Evolutionary conservation across 1,140 invertebrate species (phyloP), one percentile per base, ranked within the genome.

Genomic region (Megalopta genalis): DNA sequence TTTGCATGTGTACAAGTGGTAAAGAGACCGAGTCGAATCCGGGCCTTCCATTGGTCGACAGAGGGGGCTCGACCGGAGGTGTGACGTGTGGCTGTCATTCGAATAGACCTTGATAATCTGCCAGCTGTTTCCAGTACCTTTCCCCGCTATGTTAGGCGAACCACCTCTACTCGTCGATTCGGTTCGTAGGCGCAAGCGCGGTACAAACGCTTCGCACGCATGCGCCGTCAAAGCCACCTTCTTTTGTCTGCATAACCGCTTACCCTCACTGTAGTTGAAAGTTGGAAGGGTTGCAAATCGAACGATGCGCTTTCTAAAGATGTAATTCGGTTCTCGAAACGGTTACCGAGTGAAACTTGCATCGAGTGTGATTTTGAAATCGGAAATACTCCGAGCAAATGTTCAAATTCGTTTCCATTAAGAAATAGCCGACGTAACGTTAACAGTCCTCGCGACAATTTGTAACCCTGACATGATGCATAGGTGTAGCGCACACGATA

Each of bases 91-190:
- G 65, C 81, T 87, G 84, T 87, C 82, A 82, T 85, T 83, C 60
- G 83, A 86, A 86, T 83, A 89, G 89, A 90, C 91, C 91, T 92
- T 91, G 88, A 74, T 82, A 59, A 10, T 63, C 12, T 80, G 39
- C 69, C 88, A 92, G 90, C 90, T 92, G 90, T 90, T 92, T 27
- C 77, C 69, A 32, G 8, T 16, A 57, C 49, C 49, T 54, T 70
- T 77, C 74, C 57, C 59, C 27, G 14, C 65, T 16, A 2, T 14
- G 21, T 54, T 46, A 8, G 63, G n/a, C 8, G 9, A 21, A 16
- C 49, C 63, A 18, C 21, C 57, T 9, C n/a, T 39, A 4, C 65
- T 25, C 14, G 4, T 18, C 37, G 9, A 54, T 25, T 63, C 64
- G 2, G 27, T 49, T 67, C 57, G 9, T 3, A 4, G n/a, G 52